Conservation (phyloP, 1,140 invertebrate genomes). For the Orius laevigatus region DNA sequence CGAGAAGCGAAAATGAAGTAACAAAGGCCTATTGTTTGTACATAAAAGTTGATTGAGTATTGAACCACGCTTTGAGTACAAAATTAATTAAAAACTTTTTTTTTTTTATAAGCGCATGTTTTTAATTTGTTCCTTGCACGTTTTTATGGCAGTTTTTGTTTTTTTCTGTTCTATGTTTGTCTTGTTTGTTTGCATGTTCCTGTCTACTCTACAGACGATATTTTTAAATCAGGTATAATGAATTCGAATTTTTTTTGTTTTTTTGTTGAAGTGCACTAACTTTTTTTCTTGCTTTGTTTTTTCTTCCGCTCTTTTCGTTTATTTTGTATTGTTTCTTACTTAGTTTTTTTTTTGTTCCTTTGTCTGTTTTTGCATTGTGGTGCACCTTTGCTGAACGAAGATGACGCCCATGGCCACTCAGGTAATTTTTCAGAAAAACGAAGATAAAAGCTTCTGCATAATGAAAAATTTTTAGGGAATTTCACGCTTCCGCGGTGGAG, state of each 20-base stretch:
- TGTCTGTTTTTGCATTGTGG: constrained; percentile 19
- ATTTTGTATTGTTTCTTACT: constrained; percentile 17
- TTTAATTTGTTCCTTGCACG: not conserved
- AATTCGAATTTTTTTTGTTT: constrained; percentile 13
- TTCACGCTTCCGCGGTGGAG: not conserved
- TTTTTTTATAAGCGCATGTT: not conserved
- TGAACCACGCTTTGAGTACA: not conserved
- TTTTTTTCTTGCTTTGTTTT: constrained; percentile 7
- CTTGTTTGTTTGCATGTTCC: not conserved
- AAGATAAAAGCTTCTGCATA: too few species aligned
- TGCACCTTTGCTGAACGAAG: constrained; percentile 15
- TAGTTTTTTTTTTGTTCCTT: constrained; percentile 16
- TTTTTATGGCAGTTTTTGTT: constrained; percentile 5
- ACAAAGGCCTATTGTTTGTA: constrained; percentile 4
- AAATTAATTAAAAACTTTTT: constrained; percentile 4
- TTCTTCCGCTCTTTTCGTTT: constrained; percentile 14
- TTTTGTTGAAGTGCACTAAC: constrained; percentile 8
- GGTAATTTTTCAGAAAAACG: constrained; percentile 14
- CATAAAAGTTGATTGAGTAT: not conserved
- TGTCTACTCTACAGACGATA: not conserved
- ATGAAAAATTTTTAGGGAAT: not conserved
- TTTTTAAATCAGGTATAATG: constrained; percentile 4
- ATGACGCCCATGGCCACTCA: constrained; percentile 19
- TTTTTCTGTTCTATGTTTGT: constrained; percentile 5
- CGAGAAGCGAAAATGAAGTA: too few species aligned